Base-by-base conservation (phyloP, 1,140 invertebrate species). In the Eumaeus atala region DNA sequence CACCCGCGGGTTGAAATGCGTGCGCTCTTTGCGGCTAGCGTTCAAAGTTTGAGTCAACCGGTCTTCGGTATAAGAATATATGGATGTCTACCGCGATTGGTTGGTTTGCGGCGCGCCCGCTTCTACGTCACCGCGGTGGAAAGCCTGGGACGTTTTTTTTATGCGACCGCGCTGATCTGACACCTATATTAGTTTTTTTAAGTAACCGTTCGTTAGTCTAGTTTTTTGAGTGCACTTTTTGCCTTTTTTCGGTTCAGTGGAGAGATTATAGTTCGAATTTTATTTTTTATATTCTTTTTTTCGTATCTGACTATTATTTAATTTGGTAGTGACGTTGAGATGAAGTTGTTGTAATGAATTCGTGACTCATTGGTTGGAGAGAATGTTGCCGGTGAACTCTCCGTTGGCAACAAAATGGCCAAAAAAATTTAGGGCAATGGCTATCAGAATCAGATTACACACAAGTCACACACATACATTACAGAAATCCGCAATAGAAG, bases 11-110 rank as follows among this genome's bases (percentile, higher is more conserved):
- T 47, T 35, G 16, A 49, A 38, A 63, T 61, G 60, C 74, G 74
- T 76, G 67, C 74, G 71, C 62, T 59, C 64, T 42, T 48, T 54
- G 54, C 66, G 38, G 54, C 72, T 64, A 67, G 61, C 68, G 63
- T 63, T 62, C 48, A 58, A 61, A 67, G 62, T 77, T 81, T 81
- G 77, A 67, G 65, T 58, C 59, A 56, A 56, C 55, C 64, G 72
- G 60, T 70, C 59, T 14, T 44, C 55, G 50, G 56, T 64, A 66
- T 61, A 65, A 62, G 73, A 70, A 69, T 80, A 76, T 78, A 80
- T 67, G 61, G 54, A 53, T 50, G 54, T 28, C 21, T 44, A 9
- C 40, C 12, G 54, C 40, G 54, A 80, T 80, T 77, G 77, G 77
- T 47, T 51, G 66, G 51, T 28, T 14, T 40, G 34, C 60, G 72